Evolutionary conservation across 2,888 invertebrate species (phyloP), one percentile per base, ranked within the genome.

Genomic region (Drosophila paracracens): DNA sequence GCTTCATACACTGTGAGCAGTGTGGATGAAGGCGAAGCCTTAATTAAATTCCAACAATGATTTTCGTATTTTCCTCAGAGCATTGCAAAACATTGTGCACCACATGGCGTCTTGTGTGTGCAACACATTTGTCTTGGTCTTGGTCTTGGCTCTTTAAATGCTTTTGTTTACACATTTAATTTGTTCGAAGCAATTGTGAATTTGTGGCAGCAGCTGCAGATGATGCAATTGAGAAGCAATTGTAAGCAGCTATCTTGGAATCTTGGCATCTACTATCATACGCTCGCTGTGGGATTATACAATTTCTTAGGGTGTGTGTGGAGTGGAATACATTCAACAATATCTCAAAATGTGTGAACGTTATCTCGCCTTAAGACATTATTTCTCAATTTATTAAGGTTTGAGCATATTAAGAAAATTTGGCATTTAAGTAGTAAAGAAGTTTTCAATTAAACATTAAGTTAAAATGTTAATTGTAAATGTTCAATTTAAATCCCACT

Each of bases 31-130:
- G 50, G 21, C 18, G 13, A 18, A 31, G 48, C 69, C 75, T 82
- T 88, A 85, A 85, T 88, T 85, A 89, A 85, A 85, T 85, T 85
- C 90, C 88, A 61, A 59, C 70, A 88, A 79, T 77, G 77, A 82
- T 76, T 88, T 78, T 77, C 84, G 81, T 74, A 72, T 79, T 76
- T 65, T 53, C 57, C 70, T 68, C 50, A 27, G 31, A 61, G 61
- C 64, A 73, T 52, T 54, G 58, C 54, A 63, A 57, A 72, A 61
- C 69, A 67, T 56, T 72, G 66, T 16, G 71, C 53, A 66, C 59
- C 83, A 88, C 89, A 85, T 80, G 88, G 77, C 83, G 83, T 71
- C 73, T 79, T 71, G 73, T 46, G 84, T 79, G 27, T 38, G 36
- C 38, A n/a, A 71, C 60, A 56, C 75, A 70, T 54, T 36, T 56